Base-by-base conservation (phyloP, 2,113 vertebrate genomes). In the Erythrocercus mccallii region DNA sequence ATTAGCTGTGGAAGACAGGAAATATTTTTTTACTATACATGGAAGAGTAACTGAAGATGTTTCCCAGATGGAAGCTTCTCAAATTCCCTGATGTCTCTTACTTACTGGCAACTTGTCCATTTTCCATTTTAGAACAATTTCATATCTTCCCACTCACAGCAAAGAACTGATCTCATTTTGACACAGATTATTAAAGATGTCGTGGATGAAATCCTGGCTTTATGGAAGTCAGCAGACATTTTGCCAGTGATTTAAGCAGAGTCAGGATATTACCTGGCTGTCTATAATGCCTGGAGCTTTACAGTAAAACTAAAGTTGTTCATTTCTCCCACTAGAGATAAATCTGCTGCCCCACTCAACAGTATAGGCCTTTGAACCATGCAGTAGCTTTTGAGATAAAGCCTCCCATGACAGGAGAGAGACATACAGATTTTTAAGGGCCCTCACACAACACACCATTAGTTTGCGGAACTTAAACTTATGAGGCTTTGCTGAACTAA, bases 141-240 rank as follows among this genome's bases (percentile, higher is more conserved):
- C 60, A 56, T 2, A 2, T 94, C 92, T 94, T 92, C 71, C 79
- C 68, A 86, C 79, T 66, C 68, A 78, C 62, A 86, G 76, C 71
- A 86, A 96, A 94, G 71, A 88, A 83, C 31, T 70, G 81, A 88
- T 95, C 50, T 92, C 42, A 85, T 61, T 96, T 94, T 92, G 93
- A 90, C 74, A 95, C 64, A 96, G 85, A 86, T 95, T 93, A 96
- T 96, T 91, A 92, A 95, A 93, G 87, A 92, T 28, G 57, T 44
- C 10, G 27, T 90, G 81, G 84, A 76, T 89, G 84, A 96, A 95
- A 92, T 77, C 70, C 37, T 50, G 37, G 27, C 27, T 50, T 77
- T 95, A 88, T 88, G 95, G 54, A 91, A 91, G 82, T 88, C 92
- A 93, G 81, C 51, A 81, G 73, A 73, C 45, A 77, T 82, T 88